phyloP scores from a whole-genome alignment of 2,888 invertebrate genomes.

The Eurytoma adleriae region DNA sequence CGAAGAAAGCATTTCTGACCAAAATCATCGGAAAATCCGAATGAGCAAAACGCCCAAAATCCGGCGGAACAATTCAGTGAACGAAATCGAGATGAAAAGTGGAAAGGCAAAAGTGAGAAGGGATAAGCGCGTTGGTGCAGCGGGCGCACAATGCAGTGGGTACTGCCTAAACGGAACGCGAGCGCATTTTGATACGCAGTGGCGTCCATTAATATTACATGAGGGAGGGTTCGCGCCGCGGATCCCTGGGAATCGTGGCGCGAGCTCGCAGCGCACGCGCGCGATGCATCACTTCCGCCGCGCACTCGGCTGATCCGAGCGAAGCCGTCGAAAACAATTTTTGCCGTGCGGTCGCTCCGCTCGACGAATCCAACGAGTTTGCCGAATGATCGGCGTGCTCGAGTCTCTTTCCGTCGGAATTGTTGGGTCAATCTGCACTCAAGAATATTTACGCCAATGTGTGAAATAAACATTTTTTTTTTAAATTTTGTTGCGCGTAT shows the following conservation, averaged over 20 bases:
- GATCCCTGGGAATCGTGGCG: conserved; percentile 72
- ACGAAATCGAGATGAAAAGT: too few species aligned
- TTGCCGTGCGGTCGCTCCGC: background rate
- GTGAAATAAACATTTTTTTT: too few species aligned
- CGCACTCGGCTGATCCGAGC: background rate
- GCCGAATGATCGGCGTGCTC: background rate
- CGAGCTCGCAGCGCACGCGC: conserved; percentile 61
- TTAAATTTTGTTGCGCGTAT: too few species aligned
- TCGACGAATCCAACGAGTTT: background rate
- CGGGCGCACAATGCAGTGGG: too few species aligned
- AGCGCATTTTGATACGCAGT: conserved; percentile 74
- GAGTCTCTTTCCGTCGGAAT: too few species aligned
- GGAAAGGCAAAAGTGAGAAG: too few species aligned
- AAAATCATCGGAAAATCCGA: too few species aligned
- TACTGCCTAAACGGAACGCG: conserved; percentile 59
- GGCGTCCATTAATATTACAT: conserved; percentile 75
- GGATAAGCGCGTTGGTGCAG: too few species aligned
- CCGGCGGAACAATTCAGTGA: conserved; percentile 61
- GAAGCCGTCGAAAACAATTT: conserved; percentile 19
- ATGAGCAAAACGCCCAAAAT: too few species aligned
- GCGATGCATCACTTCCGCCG: conserved; percentile 25
- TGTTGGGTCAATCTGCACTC: too few species aligned
- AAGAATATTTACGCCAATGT: too few species aligned
- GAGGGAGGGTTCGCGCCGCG: conserved; percentile 70
- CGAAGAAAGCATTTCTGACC: too few species aligned